Evolutionary conservation across 2,888 invertebrate genomes (phyloP).

Genomic region (Lasioglossum figueresi): DNA sequence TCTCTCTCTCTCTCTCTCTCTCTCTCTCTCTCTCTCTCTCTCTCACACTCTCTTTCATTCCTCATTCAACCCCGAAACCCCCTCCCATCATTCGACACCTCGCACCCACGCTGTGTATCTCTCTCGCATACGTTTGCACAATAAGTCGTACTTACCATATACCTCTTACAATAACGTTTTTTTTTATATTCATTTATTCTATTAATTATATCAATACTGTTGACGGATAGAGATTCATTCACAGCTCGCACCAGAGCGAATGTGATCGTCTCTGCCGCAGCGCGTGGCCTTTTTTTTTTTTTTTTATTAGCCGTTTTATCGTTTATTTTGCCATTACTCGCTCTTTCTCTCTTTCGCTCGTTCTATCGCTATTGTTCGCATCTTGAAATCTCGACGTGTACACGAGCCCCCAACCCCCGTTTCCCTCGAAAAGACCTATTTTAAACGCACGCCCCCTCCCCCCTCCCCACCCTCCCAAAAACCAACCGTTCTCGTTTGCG

Average conservation of each 20-base stretch:
- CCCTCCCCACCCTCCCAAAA: no score
- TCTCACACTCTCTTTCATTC: slow-evolving; percentile 25
- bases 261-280: slow-evolving; percentile 77
- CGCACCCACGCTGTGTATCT: background rate
- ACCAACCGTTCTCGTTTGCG: background rate
- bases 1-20: slow-evolving; percentile 30
- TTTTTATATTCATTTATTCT: slow-evolving; percentile 82
- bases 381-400: background rate
- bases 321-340: slow-evolving; percentile 23
- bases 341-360: background rate
- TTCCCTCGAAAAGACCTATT: background rate
- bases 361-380: background rate
- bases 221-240: slow-evolving; percentile 84
- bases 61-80: slow-evolving; percentile 1
- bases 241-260: slow-evolving; percentile 82
- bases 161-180: slow-evolving; percentile 80
- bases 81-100: background rate
- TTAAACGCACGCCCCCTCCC: no score
- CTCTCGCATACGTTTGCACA: slow-evolving; percentile 77
- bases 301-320: slow-evolving; percentile 56
- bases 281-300: slow-evolving; percentile 75
- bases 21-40: slow-evolving; percentile 32
- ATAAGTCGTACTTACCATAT: slow-evolving; percentile 82
- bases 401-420: slow-evolving; percentile 3
- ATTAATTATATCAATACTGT: slow-evolving; percentile 84